Conservation (phyloP, 2,113 vertebrate species). For the Hippocampus mohnikei region DNA sequence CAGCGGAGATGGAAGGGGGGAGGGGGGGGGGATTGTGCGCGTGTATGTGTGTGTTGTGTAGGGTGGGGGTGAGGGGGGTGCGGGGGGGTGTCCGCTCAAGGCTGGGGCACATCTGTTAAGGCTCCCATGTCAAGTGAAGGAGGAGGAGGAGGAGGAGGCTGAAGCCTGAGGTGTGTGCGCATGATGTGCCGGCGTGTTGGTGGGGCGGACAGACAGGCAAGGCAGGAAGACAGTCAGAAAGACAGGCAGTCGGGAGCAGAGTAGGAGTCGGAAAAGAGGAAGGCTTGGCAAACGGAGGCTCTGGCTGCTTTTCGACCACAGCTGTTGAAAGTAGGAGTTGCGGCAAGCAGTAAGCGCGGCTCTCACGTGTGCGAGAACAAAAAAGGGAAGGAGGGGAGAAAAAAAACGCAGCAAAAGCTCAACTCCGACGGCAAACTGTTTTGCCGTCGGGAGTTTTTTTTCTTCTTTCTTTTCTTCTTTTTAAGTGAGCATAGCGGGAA, state of each 20-base stretch:
- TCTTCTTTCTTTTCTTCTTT: background rate
- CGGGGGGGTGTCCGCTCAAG: slow-evolving; percentile 51
- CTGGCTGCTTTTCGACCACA: slow-evolving; percentile 54
- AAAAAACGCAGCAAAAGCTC: slow-evolving; percentile 4
- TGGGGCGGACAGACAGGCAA: slow-evolving; percentile 11
- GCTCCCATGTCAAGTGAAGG: slow-evolving; percentile 70
- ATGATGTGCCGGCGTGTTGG: slow-evolving; percentile 46
- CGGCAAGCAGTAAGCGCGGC: slow-evolving; percentile 46
- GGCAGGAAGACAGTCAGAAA: background rate
- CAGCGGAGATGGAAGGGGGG: background rate
- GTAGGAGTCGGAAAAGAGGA: slow-evolving; percentile 50
- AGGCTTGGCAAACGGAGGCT: slow-evolving; percentile 55
- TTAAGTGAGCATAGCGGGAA: slow-evolving; percentile 9
- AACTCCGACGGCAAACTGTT: slow-evolving; percentile 26
- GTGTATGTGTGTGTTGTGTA: background rate
- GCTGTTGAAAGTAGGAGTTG: slow-evolving; percentile 66
- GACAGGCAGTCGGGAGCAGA: slow-evolving; percentile 39
- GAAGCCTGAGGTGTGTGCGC: slow-evolving; percentile 66
- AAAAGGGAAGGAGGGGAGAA: slow-evolving; percentile 15
- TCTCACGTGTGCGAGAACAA: slow-evolving; percentile 40
- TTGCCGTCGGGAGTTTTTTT: slow-evolving; percentile 20
- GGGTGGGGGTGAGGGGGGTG: background rate
- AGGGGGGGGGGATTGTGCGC: background rate
- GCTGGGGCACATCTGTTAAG: slow-evolving; percentile 73
- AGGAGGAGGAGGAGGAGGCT: slow-evolving; percentile 65